These are phyloP conservation scores for Sussaba pulchella DNA, from an alignment of 2,888 invertebrate species.

Conservation along the genomic window DNA sequence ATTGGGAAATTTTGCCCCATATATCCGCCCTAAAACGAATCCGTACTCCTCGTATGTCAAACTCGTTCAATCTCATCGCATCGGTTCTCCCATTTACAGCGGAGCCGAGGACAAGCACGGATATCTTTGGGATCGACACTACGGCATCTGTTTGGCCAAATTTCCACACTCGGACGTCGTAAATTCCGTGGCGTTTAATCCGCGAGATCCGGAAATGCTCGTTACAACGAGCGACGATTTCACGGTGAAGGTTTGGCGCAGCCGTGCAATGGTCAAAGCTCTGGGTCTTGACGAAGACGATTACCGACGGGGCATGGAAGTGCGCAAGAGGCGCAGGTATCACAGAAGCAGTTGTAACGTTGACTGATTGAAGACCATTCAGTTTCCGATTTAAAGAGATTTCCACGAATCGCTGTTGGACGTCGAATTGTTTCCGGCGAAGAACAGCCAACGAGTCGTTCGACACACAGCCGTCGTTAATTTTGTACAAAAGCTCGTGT, in stretches of 20 bases:
- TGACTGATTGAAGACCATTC: slow-evolving; percentile 81
- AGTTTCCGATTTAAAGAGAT: slow-evolving; percentile 81
- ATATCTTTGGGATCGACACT: slow-evolving; percentile 94
- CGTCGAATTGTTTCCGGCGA: not conserved
- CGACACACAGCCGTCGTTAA: slow-evolving; percentile 31
- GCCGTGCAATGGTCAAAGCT: slow-evolving; percentile 84
- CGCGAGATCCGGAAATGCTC: slow-evolving; percentile 91
- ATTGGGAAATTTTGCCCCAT: no score
- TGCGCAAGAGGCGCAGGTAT: slow-evolving; percentile 80
- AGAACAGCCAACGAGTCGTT: slow-evolving; percentile 22
- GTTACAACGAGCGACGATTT: slow-evolving; percentile 94
- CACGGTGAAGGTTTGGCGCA: slow-evolving; percentile 89
- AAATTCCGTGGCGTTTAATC: slow-evolving; percentile 94
- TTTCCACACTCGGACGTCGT: slow-evolving; percentile 92
- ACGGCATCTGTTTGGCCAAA: slow-evolving; percentile 91
- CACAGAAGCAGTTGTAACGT: slow-evolving; percentile 79
- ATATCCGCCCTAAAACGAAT: no score
- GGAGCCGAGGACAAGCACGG: slow-evolving; percentile 94
- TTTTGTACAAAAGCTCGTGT: slow-evolving; percentile 40
- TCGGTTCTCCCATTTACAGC: slow-evolving; percentile 84
- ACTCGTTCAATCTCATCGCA: no score
- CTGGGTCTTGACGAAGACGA: slow-evolving; percentile 83
- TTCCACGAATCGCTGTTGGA: slow-evolving; percentile 19
- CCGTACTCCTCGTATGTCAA: no score
- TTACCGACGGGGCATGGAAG: slow-evolving; percentile 84